A percentile compares a stretch with the other conserved stretches of the same genome.
These are phyloP conservation scores for Pseudochirops cupreus DNA, from an alignment of 2,797 vertebrate species.

Conservation along the genomic window DNA sequence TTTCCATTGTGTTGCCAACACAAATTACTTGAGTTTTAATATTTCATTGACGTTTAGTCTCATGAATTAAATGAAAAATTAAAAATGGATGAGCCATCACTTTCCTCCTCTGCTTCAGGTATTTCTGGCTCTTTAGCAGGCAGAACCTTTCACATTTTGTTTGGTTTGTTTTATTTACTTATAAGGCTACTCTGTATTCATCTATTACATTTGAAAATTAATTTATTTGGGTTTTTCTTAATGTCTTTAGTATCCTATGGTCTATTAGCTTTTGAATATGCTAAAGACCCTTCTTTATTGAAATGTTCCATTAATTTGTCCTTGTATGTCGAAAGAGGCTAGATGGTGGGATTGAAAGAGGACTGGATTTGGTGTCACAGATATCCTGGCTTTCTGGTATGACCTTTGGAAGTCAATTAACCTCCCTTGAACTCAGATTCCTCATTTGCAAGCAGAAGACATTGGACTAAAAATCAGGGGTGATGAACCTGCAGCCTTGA, in stretches of 20 bases:
- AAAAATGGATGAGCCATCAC: constrained; percentile 38
- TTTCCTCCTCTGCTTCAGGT: constrained; percentile 14
- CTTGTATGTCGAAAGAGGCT: not conserved
- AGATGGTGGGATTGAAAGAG: not conserved
- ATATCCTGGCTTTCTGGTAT: not conserved
- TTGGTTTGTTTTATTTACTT: not conserved
- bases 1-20: constrained; percentile 46
- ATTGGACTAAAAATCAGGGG: not conserved
- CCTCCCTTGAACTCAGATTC: not conserved
- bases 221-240: constrained; percentile 6
- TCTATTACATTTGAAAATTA: constrained; percentile 44
- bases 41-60: constrained; percentile 51
- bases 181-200: constrained; percentile 7
- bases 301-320: constrained; percentile 27
- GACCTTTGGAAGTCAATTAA: not conserved
- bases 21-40: constrained; percentile 43
- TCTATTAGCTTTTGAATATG: constrained; percentile 10
- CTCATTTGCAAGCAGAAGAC: not conserved
- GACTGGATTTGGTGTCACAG: not conserved
- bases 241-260: not conserved
- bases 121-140: constrained; percentile 27
- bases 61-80: constrained; percentile 56
- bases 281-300: constrained; percentile 23
- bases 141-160: constrained; percentile 35
- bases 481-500: no score